Evolutionary conservation across 2,797 vertebrate species (phyloP).

Genomic region (Zalophus californianus): DNA sequence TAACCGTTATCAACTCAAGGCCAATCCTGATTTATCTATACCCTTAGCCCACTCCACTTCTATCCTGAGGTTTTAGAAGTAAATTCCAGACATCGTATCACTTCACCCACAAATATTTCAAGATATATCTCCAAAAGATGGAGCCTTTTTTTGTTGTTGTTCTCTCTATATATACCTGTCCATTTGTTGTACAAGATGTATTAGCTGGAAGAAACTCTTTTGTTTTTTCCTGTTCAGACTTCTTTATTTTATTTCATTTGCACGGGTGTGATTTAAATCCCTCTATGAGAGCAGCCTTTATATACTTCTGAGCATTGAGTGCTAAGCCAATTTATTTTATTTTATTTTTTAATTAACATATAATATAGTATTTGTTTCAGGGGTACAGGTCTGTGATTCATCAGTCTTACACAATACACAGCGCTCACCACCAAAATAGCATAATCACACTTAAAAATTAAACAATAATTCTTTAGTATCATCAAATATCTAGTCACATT

Average conservation of each 20-base stretch:
- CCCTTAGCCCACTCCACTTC: neutral
- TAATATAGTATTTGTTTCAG: too few species aligned
- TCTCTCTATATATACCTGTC: neutral
- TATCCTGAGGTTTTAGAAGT: conserved; percentile 29
- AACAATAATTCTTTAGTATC: conserved; percentile 33
- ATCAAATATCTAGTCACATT: conserved; percentile 8
- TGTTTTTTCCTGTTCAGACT: neutral
- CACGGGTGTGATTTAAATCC: too few species aligned
- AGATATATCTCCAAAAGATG: neutral
- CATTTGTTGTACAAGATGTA: neutral
- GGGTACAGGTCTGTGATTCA: too few species aligned
- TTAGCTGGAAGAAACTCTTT: neutral
- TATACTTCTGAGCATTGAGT: too few species aligned
- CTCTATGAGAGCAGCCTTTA: too few species aligned
- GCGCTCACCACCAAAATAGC: neutral
- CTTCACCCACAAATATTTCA: conserved; percentile 48
- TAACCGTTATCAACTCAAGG: conserved; percentile 33
- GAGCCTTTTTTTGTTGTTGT: neutral
- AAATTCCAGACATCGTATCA: neutral
- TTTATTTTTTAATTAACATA: too few species aligned
- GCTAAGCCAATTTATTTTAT: too few species aligned
- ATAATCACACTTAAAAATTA: neutral
- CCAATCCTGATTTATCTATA: neutral
- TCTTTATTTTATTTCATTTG: too few species aligned
- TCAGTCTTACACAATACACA: too few species aligned